Conservation (phyloP, 2,888 invertebrate species). For the Ctenicera cuprea region DNA sequence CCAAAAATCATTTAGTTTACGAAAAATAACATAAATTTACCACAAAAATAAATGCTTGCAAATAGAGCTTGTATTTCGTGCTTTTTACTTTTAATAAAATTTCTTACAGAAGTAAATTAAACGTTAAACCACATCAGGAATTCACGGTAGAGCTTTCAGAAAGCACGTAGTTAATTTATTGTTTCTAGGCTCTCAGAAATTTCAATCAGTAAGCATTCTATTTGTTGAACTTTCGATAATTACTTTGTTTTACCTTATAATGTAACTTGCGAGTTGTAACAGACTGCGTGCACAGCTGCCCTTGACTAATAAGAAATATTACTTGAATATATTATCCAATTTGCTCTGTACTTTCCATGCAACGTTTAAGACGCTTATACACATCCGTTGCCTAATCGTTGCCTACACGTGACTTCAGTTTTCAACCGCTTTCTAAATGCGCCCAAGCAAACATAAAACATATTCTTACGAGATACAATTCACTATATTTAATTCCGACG, state of each 20-base stretch:
- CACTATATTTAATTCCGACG: conserved; percentile 20
- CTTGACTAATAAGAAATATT: conserved; percentile 72
- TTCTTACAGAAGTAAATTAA: not conserved
- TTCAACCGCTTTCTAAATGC: conserved; percentile 49
- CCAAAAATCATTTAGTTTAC: too few species aligned
- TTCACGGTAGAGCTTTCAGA: conserved; percentile 13
- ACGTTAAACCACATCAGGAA: conserved; percentile 11
- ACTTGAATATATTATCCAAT: conserved; percentile 69
- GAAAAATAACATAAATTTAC: too few species aligned
- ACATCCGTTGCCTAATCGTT: conserved; percentile 56
- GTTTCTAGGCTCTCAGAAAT: conserved; percentile 37
- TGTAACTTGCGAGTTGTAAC: conserved; percentile 55
- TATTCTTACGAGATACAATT: conserved; percentile 15
- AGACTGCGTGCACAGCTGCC: conserved; percentile 68
- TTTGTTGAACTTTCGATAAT: conserved; percentile 52
- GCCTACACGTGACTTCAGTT: conserved; percentile 59
- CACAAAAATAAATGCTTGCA: too few species aligned
- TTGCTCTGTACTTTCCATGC: conserved; percentile 55
- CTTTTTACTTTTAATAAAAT: not conserved
- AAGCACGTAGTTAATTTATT: conserved; percentile 42
- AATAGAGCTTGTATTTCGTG: too few species aligned
- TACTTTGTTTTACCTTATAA: conserved; percentile 59
- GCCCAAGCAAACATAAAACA: conserved; percentile 42
- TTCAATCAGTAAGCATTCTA: conserved; percentile 40
- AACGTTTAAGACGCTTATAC: conserved; percentile 52